Percentiles rank a stretch among this genome's conserved stretches.
Conservation (phyloP, 2,888 invertebrate species). For the Labia minor region DNA sequence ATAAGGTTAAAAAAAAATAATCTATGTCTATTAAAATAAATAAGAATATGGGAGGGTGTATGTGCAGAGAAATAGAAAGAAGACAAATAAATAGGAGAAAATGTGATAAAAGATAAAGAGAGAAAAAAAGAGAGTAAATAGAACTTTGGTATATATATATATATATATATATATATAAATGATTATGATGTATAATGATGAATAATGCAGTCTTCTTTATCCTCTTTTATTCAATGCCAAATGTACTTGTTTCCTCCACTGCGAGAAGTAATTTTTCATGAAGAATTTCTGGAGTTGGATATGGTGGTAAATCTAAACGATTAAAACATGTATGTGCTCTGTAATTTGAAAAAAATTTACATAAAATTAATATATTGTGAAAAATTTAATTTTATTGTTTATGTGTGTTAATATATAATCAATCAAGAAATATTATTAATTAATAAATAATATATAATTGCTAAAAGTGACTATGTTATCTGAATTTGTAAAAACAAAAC, state of each 20-base stretch:
- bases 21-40: too few relatives aligned
- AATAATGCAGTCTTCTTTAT: neutral
- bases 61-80: too few relatives aligned
- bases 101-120: neutral
- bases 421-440: neutral
- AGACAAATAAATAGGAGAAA: neutral
- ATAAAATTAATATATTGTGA: conserved; percentile 21
- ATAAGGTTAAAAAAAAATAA: too few relatives aligned
- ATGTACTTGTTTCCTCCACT: conserved; percentile 92
- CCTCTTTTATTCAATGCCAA: conserved; percentile 71
- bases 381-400: conserved; percentile 19
- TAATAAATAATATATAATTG: conserved; percentile 13
- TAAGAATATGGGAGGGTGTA: too few relatives aligned
- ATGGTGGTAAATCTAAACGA: conserved; percentile 89
- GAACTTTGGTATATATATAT: neutral
- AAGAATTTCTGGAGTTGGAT: conserved; percentile 81
- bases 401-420: too few relatives aligned
- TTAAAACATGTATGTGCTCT: conserved; percentile 97
- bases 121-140: neutral
- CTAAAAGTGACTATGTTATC: too few relatives aligned
- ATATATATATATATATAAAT: too few relatives aligned
- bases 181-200: neutral
- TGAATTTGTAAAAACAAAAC: too few relatives aligned
- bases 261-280: conserved; percentile 86
- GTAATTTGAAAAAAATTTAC: too few relatives aligned